Evolutionary conservation across 92 coral and sea anemone species (phyloP), one percentile per base, ranked within the genome.

Genomic region (Epizoanthus fatuus): DNA sequence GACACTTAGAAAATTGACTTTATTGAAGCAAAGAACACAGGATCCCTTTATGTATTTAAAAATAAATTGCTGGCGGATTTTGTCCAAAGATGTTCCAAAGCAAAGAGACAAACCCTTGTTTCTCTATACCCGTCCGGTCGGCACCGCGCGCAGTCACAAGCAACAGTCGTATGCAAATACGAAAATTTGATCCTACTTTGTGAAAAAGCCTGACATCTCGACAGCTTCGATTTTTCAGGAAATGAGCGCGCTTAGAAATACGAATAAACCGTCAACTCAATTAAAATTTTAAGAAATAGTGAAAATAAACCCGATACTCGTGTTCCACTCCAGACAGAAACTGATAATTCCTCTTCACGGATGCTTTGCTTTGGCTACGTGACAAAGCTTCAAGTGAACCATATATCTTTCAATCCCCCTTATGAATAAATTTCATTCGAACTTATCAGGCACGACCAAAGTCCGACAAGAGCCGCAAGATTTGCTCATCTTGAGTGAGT

Each of bases 401-500:
- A 42, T 17, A 59, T 59, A 59, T 59, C 82, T 60, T 77, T 77
- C 82, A 77, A 59, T 60, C 82, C 80, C 38, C 16, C 44, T 62
- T 52, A 77, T 42, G 68, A 59, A 77, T 77, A 77, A 77, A 39
- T 77, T 40, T 77, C 63, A 77, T 77, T 32, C 49, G 70, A 64
- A 15, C 63, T 77, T 77, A 77, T 77, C 82, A 59, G 70, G 45
- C 70, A 77, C 52, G 64, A 20, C 75, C 38, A 70, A 70, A 70
- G 38, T 54, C 56, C 38, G 55, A 20, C 45, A 59, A 77, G 65
- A 69, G 17, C 63, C 63, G 82, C 37, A 77, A 77, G 65, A 60
- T 40, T 59, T 77, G 82, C 58, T 77, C 82, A 59, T 44, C 70
- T 40, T 77, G 70, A 60, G 69, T 77, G 82, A 77, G 69, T 42